These are phyloP conservation scores for Ammodytes marinus DNA, from an alignment of 2,113 vertebrate genomes.

Conservation along the genomic window DNA sequence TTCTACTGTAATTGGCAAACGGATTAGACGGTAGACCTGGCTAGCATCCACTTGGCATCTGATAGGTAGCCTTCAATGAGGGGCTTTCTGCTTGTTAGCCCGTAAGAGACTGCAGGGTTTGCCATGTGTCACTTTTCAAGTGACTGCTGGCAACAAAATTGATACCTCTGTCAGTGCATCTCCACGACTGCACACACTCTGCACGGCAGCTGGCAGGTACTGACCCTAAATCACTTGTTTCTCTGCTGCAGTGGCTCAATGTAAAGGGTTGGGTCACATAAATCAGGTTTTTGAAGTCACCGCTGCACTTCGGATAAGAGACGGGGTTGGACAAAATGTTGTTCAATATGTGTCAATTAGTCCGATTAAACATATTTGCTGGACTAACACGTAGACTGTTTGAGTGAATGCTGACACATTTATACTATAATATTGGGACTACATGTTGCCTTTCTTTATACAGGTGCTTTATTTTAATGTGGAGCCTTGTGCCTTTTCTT, in stretches of 20 bases:
- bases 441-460: neutral
- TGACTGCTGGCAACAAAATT: slow-evolving; percentile 39
- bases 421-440: slow-evolving; percentile 1
- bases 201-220: slow-evolving; percentile 53
- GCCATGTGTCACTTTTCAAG: slow-evolving; percentile 56
- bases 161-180: slow-evolving; percentile 38
- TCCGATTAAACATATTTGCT: neutral
- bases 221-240: slow-evolving; percentile 52
- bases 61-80: slow-evolving; percentile 12
- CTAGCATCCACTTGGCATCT: slow-evolving; percentile 22
- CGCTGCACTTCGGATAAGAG: neutral
- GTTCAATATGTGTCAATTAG: neutral
- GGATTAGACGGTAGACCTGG: slow-evolving; percentile 18
- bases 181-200: slow-evolving; percentile 33
- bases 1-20: slow-evolving; percentile 24
- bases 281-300: slow-evolving; percentile 20
- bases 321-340: neutral
- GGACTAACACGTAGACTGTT: neutral
- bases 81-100: slow-evolving; percentile 33
- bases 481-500: slow-evolving; percentile 11
- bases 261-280: slow-evolving; percentile 15
- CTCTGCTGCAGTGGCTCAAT: slow-evolving; percentile 54
- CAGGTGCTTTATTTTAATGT: slow-evolving; percentile 12
- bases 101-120: slow-evolving; percentile 33
- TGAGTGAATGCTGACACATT: neutral